Percentiles rank a stretch among this genome's conserved stretches.
Conservation (phyloP, 2,888 invertebrate species). For the Sphaeridia pumilis region DNA sequence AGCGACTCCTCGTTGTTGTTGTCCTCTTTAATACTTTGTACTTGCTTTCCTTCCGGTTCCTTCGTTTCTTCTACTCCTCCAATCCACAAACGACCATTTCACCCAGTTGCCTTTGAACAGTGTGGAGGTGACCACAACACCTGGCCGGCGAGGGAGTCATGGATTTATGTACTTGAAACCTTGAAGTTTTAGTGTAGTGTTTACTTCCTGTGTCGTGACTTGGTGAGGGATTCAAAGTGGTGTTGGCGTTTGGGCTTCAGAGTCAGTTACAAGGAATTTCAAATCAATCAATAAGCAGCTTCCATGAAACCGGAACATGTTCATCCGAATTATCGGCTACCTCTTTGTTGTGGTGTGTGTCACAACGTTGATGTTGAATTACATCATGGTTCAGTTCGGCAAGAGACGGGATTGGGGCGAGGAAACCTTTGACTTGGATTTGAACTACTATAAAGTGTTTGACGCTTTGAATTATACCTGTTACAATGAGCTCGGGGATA, state of each 20-base stretch:
- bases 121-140: too few relatives aligned
- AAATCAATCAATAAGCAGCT: too few relatives aligned
- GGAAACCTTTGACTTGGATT: not conserved
- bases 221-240: not conserved
- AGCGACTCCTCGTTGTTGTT: too few relatives aligned
- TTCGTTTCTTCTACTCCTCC: too few relatives aligned
- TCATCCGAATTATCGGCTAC: conserved; percentile 4
- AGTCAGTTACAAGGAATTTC: not conserved
- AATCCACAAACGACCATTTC: too few relatives aligned
- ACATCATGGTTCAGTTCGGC: conserved; percentile 7
- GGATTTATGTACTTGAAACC: too few relatives aligned
- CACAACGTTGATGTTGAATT: conserved; percentile 10
- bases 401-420: not conserved
- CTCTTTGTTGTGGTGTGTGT: conserved; percentile 11
- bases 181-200: not conserved
- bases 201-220: not conserved
- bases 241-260: not conserved
- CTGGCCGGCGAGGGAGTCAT: too few relatives aligned
- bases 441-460: not conserved
- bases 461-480: not conserved
- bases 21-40: too few relatives aligned
- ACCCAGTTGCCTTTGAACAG: too few relatives aligned
- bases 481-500: not conserved
- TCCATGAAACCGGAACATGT: conserved; percentile 6
- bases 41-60: too few relatives aligned